Percentiles rank a stretch among this genome's conserved stretches.
Evolutionary conservation across 2,113 vertebrate species (phyloP).

Genomic region (Psilopogon haemacephalus): DNA sequence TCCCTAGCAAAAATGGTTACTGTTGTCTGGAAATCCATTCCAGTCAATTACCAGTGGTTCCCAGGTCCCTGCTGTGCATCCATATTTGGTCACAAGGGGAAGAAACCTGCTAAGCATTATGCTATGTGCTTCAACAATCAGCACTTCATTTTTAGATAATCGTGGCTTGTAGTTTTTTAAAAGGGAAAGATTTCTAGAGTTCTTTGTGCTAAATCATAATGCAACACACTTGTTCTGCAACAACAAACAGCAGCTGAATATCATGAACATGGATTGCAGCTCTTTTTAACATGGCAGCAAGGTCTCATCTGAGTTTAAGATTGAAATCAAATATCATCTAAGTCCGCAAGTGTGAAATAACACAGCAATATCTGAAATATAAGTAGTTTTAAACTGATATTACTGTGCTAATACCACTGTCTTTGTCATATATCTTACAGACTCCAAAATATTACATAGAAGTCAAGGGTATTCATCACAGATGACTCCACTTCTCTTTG

Average conservation of each 20-base stretch:
- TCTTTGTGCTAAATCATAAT: slow-evolving; percentile 50
- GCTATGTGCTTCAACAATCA: neutral
- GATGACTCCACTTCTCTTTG: neutral
- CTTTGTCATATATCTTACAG: neutral
- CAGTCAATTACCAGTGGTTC: neutral
- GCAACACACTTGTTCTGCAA: slow-evolving; percentile 52
- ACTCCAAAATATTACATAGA: neutral
- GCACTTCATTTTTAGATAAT: neutral
- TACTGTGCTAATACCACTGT: neutral
- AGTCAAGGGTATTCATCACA: neutral
- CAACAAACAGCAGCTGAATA: slow-evolving; percentile 41
- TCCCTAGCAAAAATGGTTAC: neutral
- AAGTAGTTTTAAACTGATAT: neutral
- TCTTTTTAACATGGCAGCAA: slow-evolving; percentile 15
- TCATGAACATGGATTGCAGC: neutral
- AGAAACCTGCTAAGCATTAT: neutral
- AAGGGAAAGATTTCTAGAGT: slow-evolving; percentile 10
- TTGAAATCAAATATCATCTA: neutral
- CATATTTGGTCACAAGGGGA: neutral
- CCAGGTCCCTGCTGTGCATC: neutral
- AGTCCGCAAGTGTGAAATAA: neutral
- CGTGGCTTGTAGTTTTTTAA: neutral
- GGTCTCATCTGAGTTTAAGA: neutral
- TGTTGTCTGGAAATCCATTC: neutral
- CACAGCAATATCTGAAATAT: neutral